phyloP scores from a whole-genome alignment of 2,797 vertebrate species.

The Peromyscus nudipes region DNA sequence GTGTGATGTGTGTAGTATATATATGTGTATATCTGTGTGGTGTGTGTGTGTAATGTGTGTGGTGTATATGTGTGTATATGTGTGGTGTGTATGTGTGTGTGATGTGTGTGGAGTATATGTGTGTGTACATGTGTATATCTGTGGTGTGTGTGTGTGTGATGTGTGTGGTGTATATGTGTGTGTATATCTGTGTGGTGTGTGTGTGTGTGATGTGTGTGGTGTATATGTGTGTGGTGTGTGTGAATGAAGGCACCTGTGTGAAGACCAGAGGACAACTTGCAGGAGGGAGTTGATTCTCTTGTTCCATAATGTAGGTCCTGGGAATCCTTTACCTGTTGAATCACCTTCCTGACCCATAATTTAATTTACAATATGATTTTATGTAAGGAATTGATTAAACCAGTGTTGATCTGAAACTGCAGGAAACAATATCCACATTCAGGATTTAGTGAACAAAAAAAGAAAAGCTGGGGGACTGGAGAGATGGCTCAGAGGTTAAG shows the following conservation, averaged over 20 bases:
- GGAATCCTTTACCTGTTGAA: neutral
- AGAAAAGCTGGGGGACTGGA: neutral
- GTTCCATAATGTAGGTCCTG: neutral
- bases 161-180: neutral
- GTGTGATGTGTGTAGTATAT: neutral
- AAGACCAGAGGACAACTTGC: neutral
- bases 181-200: neutral
- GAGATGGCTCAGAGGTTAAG: too few relatives aligned
- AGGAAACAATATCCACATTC: neutral
- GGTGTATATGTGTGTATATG: neutral
- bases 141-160: too few relatives aligned
- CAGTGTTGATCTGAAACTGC: neutral
- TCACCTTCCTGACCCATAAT: neutral
- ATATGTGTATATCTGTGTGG: neutral
- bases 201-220: too few relatives aligned
- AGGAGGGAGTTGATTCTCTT: neutral
- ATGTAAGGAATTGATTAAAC: neutral
- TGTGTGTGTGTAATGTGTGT: neutral
- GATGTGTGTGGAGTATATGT: neutral
- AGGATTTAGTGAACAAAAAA: neutral
- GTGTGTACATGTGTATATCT: neutral
- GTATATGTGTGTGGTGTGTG: neutral
- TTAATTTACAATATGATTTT: conserved; percentile 8
- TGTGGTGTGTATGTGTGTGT: neutral
- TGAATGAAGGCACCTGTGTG: neutral